Evolutionary conservation across 35 echinoderm and acorn worm genomes (phyloP).

Genomic region (Lytechinus pictus): DNA sequence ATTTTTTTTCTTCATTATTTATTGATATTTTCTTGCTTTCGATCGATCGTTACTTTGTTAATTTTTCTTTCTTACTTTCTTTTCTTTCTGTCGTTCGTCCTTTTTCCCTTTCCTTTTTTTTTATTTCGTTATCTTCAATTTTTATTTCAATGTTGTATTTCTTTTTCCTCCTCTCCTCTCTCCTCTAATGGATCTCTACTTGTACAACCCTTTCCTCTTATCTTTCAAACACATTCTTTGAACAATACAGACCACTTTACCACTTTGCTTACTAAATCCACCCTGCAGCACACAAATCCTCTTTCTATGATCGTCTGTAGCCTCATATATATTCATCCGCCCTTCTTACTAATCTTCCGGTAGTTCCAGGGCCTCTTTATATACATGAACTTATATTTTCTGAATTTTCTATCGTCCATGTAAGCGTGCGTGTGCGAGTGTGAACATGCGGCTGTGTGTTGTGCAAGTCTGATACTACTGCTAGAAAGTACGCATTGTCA

Average conservation of each 20-base stretch:
- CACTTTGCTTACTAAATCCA: not conserved
- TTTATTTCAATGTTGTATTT: not conserved
- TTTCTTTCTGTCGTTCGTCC: not conserved
- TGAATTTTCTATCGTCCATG: not conserved
- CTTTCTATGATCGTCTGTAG: not conserved
- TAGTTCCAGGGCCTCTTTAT: not conserved
- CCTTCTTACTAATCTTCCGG: not conserved
- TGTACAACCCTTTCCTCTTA: not conserved
- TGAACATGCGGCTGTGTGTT: too few species aligned
- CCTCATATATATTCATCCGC: not conserved
- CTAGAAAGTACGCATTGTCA: too few species aligned
- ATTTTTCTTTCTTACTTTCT: not conserved
- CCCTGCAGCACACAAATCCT: not conserved
- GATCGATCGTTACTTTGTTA: not conserved
- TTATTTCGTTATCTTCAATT: not conserved
- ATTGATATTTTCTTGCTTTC: not conserved
- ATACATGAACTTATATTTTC: too few species aligned
- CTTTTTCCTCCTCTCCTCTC: not conserved
- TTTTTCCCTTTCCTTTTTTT: not conserved
- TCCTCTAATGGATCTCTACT: not conserved
- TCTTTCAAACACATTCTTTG: not conserved
- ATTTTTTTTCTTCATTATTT: not conserved
- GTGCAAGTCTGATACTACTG: too few species aligned
- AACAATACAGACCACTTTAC: not conserved
- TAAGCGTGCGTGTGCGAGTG: not conserved